Evolutionary conservation across 1,140 invertebrate genomes (phyloP), one percentile per base, ranked within the genome.

Genomic region (Nasonia longicornis): DNA sequence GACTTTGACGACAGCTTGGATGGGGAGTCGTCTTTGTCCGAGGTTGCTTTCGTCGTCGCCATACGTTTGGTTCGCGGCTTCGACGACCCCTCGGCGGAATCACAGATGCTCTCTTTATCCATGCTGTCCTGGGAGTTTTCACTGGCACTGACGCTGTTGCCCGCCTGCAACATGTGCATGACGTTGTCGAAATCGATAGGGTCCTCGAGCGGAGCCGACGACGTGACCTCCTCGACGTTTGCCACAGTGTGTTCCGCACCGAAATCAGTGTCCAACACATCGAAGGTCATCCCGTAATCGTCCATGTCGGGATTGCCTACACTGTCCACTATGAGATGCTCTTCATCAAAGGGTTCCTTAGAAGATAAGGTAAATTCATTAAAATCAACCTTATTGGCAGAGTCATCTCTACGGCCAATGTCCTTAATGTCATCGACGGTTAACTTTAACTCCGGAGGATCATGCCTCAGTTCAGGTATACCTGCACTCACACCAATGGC

Each of bases 351-450:
- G 3, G 6, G 14, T 58, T 80, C 78, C 29, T 74, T 75, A 14
- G 79, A 31, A n/a, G 38, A 52, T 12, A 81, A 35, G 16, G 74
- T 22, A 63, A 81, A 79, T n/a, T 83, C 82, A 72, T 77, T 77
- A 16, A 82, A 83, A n/a, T 84, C 80, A 26, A 67, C 69, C 70
- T 83, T 82, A 22, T n/a, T 70, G 4, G 64, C 22, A 45, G 83
- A 67, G 81, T 89, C 85, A 29, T 89, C 83, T 52, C 67, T 77
- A 7, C 87, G 84, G 8, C 87, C 88, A 83, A 89, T 89, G 64
- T 89, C 88, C 22, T 85, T 88, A 35, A 89, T 83, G 77, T 90
- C 88, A 78, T 81, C 87, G 11, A 84, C 82, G 1, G 87, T 88
- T 10, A 89, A 64, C 52, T 84, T 79, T 1, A 90, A 79, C 42